phyloP scores from a whole-genome alignment of 35 echinoderm and acorn worm genomes.

The Stichopus chloronotus region DNA sequence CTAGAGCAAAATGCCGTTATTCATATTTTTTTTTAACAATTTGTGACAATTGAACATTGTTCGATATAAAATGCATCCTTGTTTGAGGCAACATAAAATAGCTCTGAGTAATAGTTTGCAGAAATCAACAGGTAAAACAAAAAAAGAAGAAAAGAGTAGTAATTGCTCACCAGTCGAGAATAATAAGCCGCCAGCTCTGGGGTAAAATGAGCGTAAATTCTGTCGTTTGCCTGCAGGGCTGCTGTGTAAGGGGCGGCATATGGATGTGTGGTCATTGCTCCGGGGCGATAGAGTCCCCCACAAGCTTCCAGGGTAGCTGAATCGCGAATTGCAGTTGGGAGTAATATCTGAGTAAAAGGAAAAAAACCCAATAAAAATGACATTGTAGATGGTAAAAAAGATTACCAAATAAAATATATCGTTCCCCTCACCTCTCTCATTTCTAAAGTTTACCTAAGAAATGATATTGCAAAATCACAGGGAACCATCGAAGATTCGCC shows the following conservation, averaged over 20 bases:
- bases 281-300: slow-evolving; percentile 50
- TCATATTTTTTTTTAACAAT: no score
- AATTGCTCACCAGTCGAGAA: slow-evolving; percentile 75
- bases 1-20: no score
- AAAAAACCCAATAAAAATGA: neutral
- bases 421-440: no score
- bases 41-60: no score
- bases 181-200: slow-evolving; percentile 87
- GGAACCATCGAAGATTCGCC: no score
- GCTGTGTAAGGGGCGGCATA: slow-evolving; percentile 78
- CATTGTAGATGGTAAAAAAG: neutral
- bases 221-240: slow-evolving; percentile 63
- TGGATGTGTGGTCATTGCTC: slow-evolving; percentile 32
- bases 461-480: no score
- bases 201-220: slow-evolving; percentile 77
- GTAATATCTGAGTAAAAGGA: slow-evolving; percentile 27
- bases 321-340: slow-evolving; percentile 36
- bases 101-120: no score
- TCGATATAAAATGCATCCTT: no score
- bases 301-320: slow-evolving; percentile 50
- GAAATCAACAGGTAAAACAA: no score
- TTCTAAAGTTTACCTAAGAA: no score
- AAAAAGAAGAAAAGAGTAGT: no score
- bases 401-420: neutral
- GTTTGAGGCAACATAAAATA: no score